Conservation (phyloP, 2,888 invertebrate species). For the Arctia plantaginis region DNA sequence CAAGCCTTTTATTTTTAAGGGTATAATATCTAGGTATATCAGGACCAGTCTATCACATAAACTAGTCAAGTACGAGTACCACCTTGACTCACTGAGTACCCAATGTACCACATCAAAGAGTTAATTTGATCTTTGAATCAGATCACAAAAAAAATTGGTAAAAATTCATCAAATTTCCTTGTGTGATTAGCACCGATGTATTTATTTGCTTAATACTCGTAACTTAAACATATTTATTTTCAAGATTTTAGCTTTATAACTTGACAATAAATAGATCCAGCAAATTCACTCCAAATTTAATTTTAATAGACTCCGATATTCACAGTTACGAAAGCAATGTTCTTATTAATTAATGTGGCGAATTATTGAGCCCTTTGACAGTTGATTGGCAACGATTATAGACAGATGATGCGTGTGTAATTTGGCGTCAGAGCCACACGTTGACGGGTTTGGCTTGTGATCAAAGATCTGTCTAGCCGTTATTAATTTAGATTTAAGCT, state of each 20-base stretch:
- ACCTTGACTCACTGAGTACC: neutral
- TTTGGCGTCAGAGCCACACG: slow-evolving; percentile 10
- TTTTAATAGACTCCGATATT: neutral
- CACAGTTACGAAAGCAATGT: slow-evolving; percentile 36
- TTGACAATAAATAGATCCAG: neutral
- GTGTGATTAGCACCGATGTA: neutral
- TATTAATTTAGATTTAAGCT: slow-evolving; percentile 15
- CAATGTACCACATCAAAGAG: neutral
- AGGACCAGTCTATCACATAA: neutral
- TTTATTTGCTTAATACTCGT: neutral
- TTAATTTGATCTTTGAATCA: neutral
- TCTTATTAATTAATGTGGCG: slow-evolving; percentile 42
- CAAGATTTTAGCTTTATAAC: neutral
- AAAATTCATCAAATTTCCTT: neutral
- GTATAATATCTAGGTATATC: neutral
- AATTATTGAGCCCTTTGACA: slow-evolving; percentile 43
- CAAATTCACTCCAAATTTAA: slow-evolving; percentile 6
- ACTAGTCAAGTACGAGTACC: neutral
- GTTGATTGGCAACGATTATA: slow-evolving; percentile 34
- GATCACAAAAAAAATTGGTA: neutral
- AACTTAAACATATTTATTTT: neutral
- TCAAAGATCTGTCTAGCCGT: slow-evolving; percentile 22
- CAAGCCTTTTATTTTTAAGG: neutral
- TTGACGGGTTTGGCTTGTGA: slow-evolving; percentile 22
- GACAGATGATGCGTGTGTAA: slow-evolving; percentile 20